Conservation (phyloP, 2,888 invertebrate genomes). For the Melitaea athalia region DNA sequence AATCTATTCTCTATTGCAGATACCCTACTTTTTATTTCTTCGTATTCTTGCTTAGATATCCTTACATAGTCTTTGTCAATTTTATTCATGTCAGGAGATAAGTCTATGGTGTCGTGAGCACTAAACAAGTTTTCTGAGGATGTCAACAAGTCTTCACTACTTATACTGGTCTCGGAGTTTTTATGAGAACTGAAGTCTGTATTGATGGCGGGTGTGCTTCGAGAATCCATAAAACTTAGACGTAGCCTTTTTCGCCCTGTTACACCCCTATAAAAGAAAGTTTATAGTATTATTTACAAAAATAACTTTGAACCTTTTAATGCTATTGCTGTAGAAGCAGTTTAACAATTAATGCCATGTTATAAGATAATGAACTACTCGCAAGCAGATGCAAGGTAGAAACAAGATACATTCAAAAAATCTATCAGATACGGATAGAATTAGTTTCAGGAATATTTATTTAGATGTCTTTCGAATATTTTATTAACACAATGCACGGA, state of each 20-base stretch:
- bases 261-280: slow-evolving; percentile 59
- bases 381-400: no score
- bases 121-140: slow-evolving; percentile 73
- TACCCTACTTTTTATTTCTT: slow-evolving; percentile 89
- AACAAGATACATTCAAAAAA: no score
- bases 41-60: slow-evolving; percentile 88
- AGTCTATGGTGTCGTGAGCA: slow-evolving; percentile 72
- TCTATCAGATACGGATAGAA: no score
- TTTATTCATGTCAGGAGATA: slow-evolving; percentile 70
- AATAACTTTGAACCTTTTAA: not conserved
- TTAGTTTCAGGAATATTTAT: no score
- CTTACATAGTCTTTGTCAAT: slow-evolving; percentile 84
- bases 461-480: no score
- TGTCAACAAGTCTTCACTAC: slow-evolving; percentile 72
- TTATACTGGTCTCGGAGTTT: slow-evolving; percentile 70
- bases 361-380: not conserved
- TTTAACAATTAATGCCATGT: no score
- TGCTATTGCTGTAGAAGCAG: no score
- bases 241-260: slow-evolving; percentile 74
- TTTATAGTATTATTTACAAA: not conserved
- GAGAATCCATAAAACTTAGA: slow-evolving; percentile 70
- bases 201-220: slow-evolving; percentile 70
- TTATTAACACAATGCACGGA: no score
- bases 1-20: slow-evolving; percentile 87
- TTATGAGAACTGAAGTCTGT: slow-evolving; percentile 63